Percentiles rank a stretch among this genome's conserved stretches.
These are phyloP conservation scores for Trachelus tabidus DNA, from an alignment of 2,888 invertebrate species.

Conservation along the genomic window DNA sequence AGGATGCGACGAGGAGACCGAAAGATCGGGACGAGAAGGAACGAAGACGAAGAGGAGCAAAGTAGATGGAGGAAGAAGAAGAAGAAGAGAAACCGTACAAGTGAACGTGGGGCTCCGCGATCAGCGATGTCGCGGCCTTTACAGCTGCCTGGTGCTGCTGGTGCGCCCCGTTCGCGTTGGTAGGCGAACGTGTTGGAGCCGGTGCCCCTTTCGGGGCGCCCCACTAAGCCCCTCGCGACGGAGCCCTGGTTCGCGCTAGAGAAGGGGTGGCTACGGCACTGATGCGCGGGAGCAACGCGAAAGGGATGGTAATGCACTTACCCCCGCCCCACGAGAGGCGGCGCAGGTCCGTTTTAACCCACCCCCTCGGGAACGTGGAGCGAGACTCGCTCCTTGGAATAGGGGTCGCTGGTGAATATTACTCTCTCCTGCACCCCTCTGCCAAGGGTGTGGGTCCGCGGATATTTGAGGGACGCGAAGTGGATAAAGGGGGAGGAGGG, in stretches of 20 bases:
- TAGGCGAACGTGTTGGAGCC: not conserved
- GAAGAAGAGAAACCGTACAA: not conserved
- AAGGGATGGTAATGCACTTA: constrained; percentile 31
- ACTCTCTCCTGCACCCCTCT: not conserved
- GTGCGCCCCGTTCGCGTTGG: constrained; percentile 12
- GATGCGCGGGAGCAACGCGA: constrained; percentile 6
- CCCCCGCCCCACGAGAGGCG: constrained; percentile 26
- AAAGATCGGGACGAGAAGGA: not conserved
- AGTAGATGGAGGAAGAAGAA: not conserved
- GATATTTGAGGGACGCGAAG: not conserved
- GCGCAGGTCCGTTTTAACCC: constrained; percentile 17
- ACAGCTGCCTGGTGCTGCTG: constrained; percentile 10
- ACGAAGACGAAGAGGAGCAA: not conserved
- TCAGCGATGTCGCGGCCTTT: constrained; percentile 12
- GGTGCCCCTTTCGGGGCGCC: constrained; percentile 8
- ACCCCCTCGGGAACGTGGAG: constrained; percentile 20
- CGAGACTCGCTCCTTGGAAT: not conserved
- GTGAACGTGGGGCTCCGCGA: not conserved
- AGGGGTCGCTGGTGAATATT: not conserved
- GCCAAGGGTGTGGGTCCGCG: not conserved
- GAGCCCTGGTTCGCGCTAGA: not conserved
- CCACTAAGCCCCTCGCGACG: constrained; percentile 19
- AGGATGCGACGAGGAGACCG: not conserved
- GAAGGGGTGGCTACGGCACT: constrained; percentile 8
- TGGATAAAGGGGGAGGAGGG: not conserved